phyloP scores from a whole-genome alignment of 2,888 invertebrate species.

The Ariolimax columbianus region DNA sequence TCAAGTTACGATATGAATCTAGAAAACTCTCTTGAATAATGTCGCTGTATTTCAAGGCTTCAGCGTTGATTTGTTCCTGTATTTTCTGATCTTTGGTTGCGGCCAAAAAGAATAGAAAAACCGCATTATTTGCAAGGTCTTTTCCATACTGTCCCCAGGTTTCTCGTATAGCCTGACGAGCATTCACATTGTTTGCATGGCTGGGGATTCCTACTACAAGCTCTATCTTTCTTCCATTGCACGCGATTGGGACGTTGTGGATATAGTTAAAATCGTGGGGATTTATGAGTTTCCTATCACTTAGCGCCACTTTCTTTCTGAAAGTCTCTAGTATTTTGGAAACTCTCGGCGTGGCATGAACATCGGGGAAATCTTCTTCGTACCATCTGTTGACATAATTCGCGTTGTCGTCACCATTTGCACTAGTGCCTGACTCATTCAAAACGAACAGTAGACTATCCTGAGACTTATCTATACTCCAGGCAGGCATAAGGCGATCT shows the following conservation, averaged over 20 bases:
- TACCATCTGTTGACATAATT: neutral
- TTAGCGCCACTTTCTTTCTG: neutral
- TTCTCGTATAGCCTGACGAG: slow-evolving; percentile 68
- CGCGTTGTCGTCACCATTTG: neutral
- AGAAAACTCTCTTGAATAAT: slow-evolving; percentile 76
- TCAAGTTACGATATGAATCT: slow-evolving; percentile 79
- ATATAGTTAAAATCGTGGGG: slow-evolving; percentile 51
- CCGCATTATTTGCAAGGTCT: slow-evolving; percentile 56
- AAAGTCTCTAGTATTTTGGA: slow-evolving; percentile 1
- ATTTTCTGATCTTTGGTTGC: slow-evolving; percentile 13
- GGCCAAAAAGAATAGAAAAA: slow-evolving; percentile 73
- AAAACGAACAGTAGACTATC: neutral
- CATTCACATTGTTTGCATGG: slow-evolving; percentile 64
- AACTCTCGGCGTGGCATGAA: neutral
- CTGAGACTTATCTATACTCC: too few relatives aligned
- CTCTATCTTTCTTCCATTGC: slow-evolving; percentile 45
- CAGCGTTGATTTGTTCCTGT: slow-evolving; percentile 61
- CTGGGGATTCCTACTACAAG: slow-evolving; percentile 68
- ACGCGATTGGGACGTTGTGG: slow-evolving; percentile 54
- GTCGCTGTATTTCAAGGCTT: slow-evolving; percentile 70
- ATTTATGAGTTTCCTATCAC: slow-evolving; percentile 13
- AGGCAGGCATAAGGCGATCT: neutral
- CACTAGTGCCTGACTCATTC: neutral
- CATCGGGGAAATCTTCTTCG: slow-evolving; percentile 29
- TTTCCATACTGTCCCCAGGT: slow-evolving; percentile 71